These are phyloP conservation scores for Cremastinae sp. DNA, from an alignment of 2,888 invertebrate species.

Conservation along the genomic window DNA sequence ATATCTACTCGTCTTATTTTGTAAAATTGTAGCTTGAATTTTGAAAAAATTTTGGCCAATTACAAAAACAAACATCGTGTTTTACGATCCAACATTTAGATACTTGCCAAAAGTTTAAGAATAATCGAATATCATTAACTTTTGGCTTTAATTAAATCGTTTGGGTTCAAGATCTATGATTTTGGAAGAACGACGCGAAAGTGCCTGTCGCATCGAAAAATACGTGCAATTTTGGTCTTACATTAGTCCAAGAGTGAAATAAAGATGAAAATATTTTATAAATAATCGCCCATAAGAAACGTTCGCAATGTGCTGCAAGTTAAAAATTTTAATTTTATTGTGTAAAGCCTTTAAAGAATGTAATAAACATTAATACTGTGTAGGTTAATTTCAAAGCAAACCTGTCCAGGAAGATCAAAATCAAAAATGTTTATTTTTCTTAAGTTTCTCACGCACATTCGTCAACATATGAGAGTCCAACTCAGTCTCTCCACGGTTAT, in stretches of 20 bases:
- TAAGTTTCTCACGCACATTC: no score
- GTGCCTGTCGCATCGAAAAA: slow-evolving; percentile 22
- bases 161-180: background rate
- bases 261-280: slow-evolving; percentile 40
- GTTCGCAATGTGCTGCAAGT: slow-evolving; percentile 28
- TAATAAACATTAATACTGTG: slow-evolving; percentile 58
- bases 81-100: background rate
- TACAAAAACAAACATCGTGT: no score
- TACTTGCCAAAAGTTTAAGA: background rate
- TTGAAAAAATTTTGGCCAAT: background rate
- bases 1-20: slow-evolving; percentile 19
- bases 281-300: slow-evolving; percentile 26
- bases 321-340: slow-evolving; percentile 57
- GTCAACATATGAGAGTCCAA: no score
- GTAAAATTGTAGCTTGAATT: slow-evolving; percentile 3
- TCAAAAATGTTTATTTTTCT: no score
- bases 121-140: background rate
- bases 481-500: no score
- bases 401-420: no score
- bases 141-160: background rate
- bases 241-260: slow-evolving; percentile 12
- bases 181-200: slow-evolving; percentile 7
- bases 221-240: slow-evolving; percentile 52
- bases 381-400: no score
- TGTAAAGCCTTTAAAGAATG: slow-evolving; percentile 61